Base-by-base conservation (phyloP, 2,888 invertebrate genomes). In the Drosophila imparisetae region DNA sequence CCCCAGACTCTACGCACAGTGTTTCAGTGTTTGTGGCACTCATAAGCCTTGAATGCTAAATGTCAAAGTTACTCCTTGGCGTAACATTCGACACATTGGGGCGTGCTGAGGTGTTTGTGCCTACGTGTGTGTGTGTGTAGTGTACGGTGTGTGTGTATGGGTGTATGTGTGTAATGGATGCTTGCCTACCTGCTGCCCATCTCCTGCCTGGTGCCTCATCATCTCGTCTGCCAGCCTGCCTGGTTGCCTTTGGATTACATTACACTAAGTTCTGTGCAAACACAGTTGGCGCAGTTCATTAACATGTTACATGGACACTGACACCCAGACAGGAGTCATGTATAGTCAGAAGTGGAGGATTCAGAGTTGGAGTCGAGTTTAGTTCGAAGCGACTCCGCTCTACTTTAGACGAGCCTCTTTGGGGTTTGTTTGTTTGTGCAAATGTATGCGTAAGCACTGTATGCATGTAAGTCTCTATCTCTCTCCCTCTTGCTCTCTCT, bases 51-150 rank as follows among this genome's bases (percentile, higher is more conserved):
- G 86, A 86, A 86, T 86, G 90, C 90, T 87, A 90, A 86, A 86
- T 86, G 86, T 86, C 86, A 87, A 87, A 87, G 87, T 87, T 87
- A 89, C 89, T 90, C 90, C 87, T 87, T 87, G 90, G 90, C 86
- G 90, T 89, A 89, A 87, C 77, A 89, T 89, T 89, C 89, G 90
- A 86, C 86, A 86, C 86, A 90, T 86, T 84, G 86, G 78, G 76
- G 89, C 87, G 87, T 45, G 45, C 77, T 76, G 86, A 89, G 84
- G 89, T 89, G 89, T 86, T 71, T 78, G 45, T 45, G 80, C 60
- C 62, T 36, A 48, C 34, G 30, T 24, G 52, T 59, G 27, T 30
- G 49, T 53, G 30, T 40, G 24, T 42, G 52, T 63, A 4, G 32
- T 32, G 32, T 32, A 10, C 4, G 32, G 42, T 40, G 54, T 58